Evolutionary conservation across 2,888 invertebrate genomes (phyloP), one percentile per base, ranked within the genome.

Genomic region (Tinea trinotella): DNA sequence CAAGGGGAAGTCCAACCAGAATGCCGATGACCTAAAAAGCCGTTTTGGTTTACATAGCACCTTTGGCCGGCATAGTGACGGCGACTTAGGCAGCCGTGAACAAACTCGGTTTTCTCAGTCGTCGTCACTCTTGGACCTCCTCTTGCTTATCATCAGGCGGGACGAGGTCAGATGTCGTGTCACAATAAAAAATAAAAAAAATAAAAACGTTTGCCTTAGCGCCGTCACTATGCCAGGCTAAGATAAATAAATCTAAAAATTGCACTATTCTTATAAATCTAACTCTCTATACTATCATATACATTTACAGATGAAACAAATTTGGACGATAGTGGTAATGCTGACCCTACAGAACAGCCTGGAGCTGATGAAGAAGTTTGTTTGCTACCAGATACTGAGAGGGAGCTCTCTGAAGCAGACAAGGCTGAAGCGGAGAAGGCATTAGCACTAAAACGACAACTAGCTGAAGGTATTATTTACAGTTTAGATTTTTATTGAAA

Each of bases 301-400:
- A n/a, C n/a, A n/a, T 30, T 36, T 57, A 60, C 60, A 62, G 62
- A 62, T 62, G 18, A 59, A 62, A 48, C 44, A 53, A 24, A 56
- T 56, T 58, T 64, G 15, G 71, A 73, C 40, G 71, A 70, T 6
- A 61, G 61, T 35, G 63, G 62, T 10, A 53, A 6, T 20, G 64
- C 64, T 57, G 87, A 82, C 57, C 67, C 80, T n/a, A 76, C 72
- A 0, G 88, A 88, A 17, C 87, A 88, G 61, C 87, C 88, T 15
- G 91, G 91, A 10, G 90, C 89, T 49, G 91, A 91, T 61, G 90
- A 89, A 61, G 91, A 91, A 63, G 82, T 91, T 5, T 92, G 91
- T 57, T 83, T 92, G 3, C 83, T 92, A 58, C 92, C 92, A 0
- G 92, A 92, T 63, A 90, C 90, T 0, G 90, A 90, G 56, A 80